Percentiles rank a stretch among this genome's conserved stretches.
Evolutionary conservation across 2,888 invertebrate species (phyloP).

Genomic region (Azorinus chamasolen): DNA sequence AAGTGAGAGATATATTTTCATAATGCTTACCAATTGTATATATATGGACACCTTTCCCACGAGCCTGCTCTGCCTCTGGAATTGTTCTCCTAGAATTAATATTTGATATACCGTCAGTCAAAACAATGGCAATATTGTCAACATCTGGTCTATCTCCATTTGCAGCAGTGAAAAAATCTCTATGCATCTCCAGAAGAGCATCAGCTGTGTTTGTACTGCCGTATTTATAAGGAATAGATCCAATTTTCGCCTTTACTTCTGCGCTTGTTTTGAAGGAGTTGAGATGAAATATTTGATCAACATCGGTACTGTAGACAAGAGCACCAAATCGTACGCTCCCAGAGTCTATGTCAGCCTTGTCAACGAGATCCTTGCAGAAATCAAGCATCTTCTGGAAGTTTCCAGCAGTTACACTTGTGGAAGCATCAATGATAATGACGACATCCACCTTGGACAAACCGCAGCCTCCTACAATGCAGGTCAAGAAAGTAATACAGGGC

Average conservation of each 20-base stretch:
- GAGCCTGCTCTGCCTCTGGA: constrained; percentile 69
- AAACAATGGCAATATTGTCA: constrained; percentile 76
- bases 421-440: constrained; percentile 82
- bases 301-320: constrained; percentile 75
- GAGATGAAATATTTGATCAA: constrained; percentile 67
- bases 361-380: constrained; percentile 79
- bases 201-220: constrained; percentile 83
- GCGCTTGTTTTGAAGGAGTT: constrained; percentile 65
- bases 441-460: constrained; percentile 76
- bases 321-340: constrained; percentile 77
- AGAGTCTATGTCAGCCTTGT: constrained; percentile 72
- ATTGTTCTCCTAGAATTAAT: constrained; percentile 78
- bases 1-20: too few species aligned
- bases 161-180: constrained; percentile 68
- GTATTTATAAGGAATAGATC: constrained; percentile 72
- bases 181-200: constrained; percentile 76
- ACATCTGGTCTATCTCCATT: constrained; percentile 79
- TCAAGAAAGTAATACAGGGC: too few species aligned
- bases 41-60: constrained; percentile 51
- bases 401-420: constrained; percentile 81
- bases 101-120: constrained; percentile 83
- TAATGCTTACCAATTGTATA: constrained; percentile 66
- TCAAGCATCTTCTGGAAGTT: constrained; percentile 81
- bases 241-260: constrained; percentile 71
- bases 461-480: constrained; percentile 56